Conservation (phyloP, 2,113 vertebrate species). For the Erythrolamprus reginae region DNA sequence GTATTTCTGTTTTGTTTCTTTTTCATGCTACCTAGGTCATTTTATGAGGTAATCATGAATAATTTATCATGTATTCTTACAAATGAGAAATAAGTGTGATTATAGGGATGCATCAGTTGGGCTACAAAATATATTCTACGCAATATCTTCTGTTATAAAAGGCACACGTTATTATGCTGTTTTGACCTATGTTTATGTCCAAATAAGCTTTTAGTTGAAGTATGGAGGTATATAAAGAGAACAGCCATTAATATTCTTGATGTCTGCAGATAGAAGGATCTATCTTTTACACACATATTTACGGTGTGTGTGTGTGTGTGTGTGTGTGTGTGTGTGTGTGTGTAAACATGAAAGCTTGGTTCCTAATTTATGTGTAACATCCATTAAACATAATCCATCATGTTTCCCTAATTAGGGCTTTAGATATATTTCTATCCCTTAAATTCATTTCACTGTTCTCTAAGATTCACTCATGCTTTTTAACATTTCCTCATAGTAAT, state of each 20-base stretch:
- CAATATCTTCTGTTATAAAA: not conserved
- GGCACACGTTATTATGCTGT: not conserved
- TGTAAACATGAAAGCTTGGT: not conserved
- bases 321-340: not conserved
- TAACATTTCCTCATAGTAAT: not conserved
- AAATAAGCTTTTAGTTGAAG: constrained; percentile 29
- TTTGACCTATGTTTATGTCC: constrained; percentile 2
- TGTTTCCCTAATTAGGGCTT: not conserved
- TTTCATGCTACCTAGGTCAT: not conserved
- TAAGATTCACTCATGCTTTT: not conserved
- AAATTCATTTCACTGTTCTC: not conserved
- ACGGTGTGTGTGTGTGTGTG: not conserved
- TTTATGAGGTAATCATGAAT: not conserved
- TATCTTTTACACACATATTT: not conserved
- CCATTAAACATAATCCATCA: not conserved
- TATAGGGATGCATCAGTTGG: not conserved
- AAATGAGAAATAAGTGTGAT: constrained; percentile 14
- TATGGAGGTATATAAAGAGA: not conserved
- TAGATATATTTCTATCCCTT: not conserved
- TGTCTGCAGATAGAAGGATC: not conserved
- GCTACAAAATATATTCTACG: not conserved
- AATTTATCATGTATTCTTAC: not conserved
- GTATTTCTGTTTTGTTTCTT: not conserved
- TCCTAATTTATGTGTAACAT: not conserved
- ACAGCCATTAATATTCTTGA: not conserved